phyloP scores from a whole-genome alignment of 2,113 vertebrate genomes.

The Thryonomys swinderianus region DNA sequence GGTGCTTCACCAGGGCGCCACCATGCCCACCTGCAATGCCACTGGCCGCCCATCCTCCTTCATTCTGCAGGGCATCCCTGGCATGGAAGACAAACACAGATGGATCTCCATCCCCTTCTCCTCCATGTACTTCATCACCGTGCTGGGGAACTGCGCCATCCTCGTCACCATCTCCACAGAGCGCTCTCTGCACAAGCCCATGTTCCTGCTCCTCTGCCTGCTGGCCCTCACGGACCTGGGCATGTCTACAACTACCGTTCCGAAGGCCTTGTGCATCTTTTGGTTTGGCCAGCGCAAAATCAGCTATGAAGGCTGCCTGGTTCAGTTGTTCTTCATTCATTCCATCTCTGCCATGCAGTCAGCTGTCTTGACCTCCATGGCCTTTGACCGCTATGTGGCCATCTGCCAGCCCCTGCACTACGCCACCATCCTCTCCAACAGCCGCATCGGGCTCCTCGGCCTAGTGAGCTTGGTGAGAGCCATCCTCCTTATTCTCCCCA shows the following conservation, averaged over 20 bases:
- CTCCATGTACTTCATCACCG: constrained; percentile 73
- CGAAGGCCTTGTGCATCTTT: constrained; percentile 76
- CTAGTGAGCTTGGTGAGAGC: constrained; percentile 66
- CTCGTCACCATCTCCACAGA: constrained; percentile 72
- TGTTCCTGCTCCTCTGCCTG: constrained; percentile 76
- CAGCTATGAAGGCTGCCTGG: constrained; percentile 73
- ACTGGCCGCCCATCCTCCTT: constrained; percentile 57
- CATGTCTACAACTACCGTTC: constrained; percentile 76
- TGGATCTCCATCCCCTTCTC: constrained; percentile 81
- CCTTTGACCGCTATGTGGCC: constrained; percentile 78
- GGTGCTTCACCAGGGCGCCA: not conserved
- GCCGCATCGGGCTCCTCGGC: constrained; percentile 63
- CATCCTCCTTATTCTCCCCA: constrained; percentile 73
- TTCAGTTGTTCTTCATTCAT: constrained; percentile 82
- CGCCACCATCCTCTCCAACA: constrained; percentile 75
- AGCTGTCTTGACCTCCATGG: constrained; percentile 70
- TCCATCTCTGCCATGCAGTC: constrained; percentile 76
- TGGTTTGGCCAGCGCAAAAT: constrained; percentile 76
- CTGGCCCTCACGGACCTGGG: constrained; percentile 73
- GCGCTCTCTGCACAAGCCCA: constrained; percentile 67
- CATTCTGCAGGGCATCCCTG: constrained; percentile 72
- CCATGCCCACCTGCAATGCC: constrained; percentile 59
- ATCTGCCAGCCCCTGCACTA: constrained; percentile 74
- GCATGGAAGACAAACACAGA: constrained; percentile 74
- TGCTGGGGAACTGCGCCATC: constrained; percentile 76